Conservation (phyloP, 2,113 vertebrate species). For the Eretmodus cyanostictus region DNA sequence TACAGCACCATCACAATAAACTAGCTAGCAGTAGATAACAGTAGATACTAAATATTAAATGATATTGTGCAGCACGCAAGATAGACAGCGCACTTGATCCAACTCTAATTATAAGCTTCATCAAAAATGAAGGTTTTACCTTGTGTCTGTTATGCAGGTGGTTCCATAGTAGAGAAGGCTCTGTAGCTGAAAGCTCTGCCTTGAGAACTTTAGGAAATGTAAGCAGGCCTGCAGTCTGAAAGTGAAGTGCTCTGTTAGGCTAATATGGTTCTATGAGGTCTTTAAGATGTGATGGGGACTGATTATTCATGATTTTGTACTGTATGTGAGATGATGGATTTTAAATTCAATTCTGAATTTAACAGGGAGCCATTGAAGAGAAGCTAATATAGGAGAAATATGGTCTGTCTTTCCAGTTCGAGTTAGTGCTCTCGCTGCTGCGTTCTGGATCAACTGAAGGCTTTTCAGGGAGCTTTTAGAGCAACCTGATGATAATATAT, state of each 20-base stretch:
- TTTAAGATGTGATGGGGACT: not conserved
- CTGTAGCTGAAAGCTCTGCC: not conserved
- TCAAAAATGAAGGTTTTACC: not conserved
- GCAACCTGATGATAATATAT: not conserved
- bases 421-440: not conserved
- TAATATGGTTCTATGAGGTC: not conserved
- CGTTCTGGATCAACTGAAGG: not conserved
- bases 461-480: not conserved
- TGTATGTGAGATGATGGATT: not conserved
- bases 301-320: not conserved
- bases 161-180: not conserved
- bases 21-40: rapidly evolving
- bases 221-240: not conserved
- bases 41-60: no score
- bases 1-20: rapidly evolving
- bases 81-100: not conserved
- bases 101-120: not conserved
- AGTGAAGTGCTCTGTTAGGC: not conserved
- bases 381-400: not conserved
- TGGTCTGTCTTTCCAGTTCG: not conserved
- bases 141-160: not conserved
- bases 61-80: no score
- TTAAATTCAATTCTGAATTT: not conserved
- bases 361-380: not conserved
- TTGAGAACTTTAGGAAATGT: not conserved